Conservation (phyloP, 1,140 invertebrate genomes). For the Leguminivora glycinivorella region DNA sequence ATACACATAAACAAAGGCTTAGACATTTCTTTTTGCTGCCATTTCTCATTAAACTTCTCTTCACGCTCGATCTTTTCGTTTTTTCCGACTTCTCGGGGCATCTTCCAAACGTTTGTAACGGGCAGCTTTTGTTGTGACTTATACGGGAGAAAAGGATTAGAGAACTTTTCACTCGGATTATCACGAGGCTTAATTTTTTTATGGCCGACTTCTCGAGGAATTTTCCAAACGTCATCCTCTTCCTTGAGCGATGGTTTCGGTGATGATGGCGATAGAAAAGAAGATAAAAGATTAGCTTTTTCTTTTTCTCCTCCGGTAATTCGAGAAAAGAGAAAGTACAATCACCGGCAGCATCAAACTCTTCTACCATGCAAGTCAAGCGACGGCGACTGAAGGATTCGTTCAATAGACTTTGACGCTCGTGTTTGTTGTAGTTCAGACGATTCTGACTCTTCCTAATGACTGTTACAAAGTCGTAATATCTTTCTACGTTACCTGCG, state of each 20-base stretch:
- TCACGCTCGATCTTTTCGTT: conserved; percentile 32
- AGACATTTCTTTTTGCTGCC: conserved; percentile 46
- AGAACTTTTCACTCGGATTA: conserved; percentile 45
- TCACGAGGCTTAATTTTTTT: conserved; percentile 30
- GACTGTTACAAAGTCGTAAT: conserved; percentile 55
- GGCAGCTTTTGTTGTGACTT: conserved; percentile 54
- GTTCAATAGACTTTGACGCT: neutral
- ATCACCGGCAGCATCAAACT: conserved; percentile 55
- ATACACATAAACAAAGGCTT: conserved; percentile 67
- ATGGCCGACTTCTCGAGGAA: conserved; percentile 37
- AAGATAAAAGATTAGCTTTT: conserved; percentile 58
- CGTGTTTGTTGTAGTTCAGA: neutral
- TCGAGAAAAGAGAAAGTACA: conserved; percentile 66
- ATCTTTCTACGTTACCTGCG: conserved; percentile 60
- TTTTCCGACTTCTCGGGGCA: conserved; percentile 36
- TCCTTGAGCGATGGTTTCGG: conserved; percentile 38
- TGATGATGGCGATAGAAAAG: conserved; percentile 66
- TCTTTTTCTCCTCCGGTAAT: conserved; percentile 51
- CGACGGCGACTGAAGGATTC: conserved; percentile 41
- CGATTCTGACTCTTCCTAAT: neutral
- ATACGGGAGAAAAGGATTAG: conserved; percentile 66
- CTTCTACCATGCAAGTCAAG: conserved; percentile 55
- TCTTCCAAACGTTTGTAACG: conserved; percentile 49
- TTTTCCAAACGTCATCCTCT: conserved; percentile 50
- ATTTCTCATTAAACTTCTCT: conserved; percentile 25